These are phyloP conservation scores for Hepsetus odoe DNA, from an alignment of 2,113 vertebrate genomes.

Conservation along the genomic window DNA sequence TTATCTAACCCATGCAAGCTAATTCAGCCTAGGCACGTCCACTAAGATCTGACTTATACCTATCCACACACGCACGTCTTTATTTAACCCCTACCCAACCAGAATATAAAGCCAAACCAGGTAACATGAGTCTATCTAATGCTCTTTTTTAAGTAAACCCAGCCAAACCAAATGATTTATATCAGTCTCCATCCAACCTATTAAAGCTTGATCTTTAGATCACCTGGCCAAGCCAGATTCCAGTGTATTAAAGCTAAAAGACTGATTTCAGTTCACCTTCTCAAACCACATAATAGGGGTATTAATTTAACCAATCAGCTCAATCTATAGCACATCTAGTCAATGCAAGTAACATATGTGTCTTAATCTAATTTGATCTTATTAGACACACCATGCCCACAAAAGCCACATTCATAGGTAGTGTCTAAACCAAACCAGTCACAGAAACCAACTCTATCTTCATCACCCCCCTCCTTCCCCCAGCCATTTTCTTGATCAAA, in stretches of 20 bases:
- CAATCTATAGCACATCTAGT: neutral
- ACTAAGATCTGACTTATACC: too few relatives aligned
- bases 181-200: neutral
- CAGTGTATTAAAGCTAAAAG: too few relatives aligned
- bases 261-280: too few relatives aligned
- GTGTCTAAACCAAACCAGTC: too few relatives aligned
- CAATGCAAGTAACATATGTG: neutral
- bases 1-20: too few relatives aligned
- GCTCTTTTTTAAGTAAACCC: neutral
- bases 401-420: too few relatives aligned
- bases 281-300: neutral
- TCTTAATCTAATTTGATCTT: neutral
- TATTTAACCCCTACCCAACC: too few relatives aligned
- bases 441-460: conserved; percentile 10
- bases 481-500: conserved; percentile 3
- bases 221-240: too few relatives aligned
- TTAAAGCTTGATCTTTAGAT: too few relatives aligned
- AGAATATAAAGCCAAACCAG: neutral
- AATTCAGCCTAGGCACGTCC: too few relatives aligned
- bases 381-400: too few relatives aligned
- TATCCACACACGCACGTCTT: too few relatives aligned
- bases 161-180: neutral
- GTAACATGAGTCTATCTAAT: neutral
- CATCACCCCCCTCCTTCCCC: neutral
- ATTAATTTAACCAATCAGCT: neutral